Percentiles rank a stretch among this genome's conserved stretches.
Evolutionary conservation across 2,888 invertebrate species (phyloP).

Genomic region (Himalopsyche japonica): DNA sequence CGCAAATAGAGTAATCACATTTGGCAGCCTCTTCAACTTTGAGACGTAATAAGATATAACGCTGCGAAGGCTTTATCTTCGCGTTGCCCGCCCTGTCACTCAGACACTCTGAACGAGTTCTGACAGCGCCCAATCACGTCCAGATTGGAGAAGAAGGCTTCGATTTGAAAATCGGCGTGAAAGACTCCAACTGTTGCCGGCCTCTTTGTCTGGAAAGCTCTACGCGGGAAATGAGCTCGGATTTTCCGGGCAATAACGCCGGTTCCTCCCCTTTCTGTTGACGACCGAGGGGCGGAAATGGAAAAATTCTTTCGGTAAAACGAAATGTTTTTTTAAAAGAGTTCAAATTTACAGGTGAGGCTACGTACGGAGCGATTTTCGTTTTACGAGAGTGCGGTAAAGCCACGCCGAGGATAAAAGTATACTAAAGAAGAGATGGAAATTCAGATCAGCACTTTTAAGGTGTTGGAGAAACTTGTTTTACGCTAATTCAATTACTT

Average conservation of each 20-base stretch:
- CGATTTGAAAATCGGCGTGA: constrained; percentile 8
- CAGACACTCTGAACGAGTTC: constrained; percentile 20
- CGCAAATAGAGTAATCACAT: background rate
- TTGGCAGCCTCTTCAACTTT: background rate
- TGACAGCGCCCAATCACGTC: constrained; percentile 26
- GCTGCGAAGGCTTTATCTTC: constrained; percentile 6
- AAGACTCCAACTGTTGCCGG: background rate
- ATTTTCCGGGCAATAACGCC: constrained; percentile 25
- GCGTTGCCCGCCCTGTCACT: constrained; percentile 19
- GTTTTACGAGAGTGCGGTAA: background rate
- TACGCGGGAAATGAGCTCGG: constrained; percentile 9
- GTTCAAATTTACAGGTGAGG: background rate
- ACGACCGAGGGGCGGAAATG: background rate
- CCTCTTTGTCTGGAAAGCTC: background rate
- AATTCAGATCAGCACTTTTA: background rate
- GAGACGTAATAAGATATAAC: constrained; percentile 6
- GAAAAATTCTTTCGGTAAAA: background rate
- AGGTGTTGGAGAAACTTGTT: background rate
- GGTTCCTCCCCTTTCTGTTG: background rate
- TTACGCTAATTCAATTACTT: background rate
- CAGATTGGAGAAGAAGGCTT: constrained; percentile 26
- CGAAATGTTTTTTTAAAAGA: background rate
- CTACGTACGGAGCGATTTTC: background rate
- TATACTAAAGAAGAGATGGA: background rate
- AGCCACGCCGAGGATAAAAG: background rate